Percentiles rank a stretch among this genome's conserved stretches.
Conservation (phyloP, 2,888 invertebrate genomes). For the Saturnia pavonia region DNA sequence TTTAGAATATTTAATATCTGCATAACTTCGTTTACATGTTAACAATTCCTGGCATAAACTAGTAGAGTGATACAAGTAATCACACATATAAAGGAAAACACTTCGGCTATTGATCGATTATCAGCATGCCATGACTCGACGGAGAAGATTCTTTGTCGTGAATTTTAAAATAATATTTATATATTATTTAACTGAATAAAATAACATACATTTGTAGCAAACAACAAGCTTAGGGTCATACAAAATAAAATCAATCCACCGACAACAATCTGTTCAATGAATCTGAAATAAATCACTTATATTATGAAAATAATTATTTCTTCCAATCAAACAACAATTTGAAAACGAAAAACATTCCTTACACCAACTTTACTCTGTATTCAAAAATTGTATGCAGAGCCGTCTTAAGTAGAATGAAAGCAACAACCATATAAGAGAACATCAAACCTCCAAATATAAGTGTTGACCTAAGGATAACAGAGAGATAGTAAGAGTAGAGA, state of each 20-base stretch:
- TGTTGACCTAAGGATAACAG: slow-evolving; percentile 48
- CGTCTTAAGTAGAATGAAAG: slow-evolving; percentile 60
- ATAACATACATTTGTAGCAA: slow-evolving; percentile 59
- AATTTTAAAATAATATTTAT: too few species aligned
- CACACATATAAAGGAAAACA: too few species aligned
- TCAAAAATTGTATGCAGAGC: slow-evolving; percentile 72
- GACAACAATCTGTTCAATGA: slow-evolving; percentile 62
- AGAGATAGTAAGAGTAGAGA: background rate
- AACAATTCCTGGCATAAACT: too few species aligned
- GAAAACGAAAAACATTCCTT: slow-evolving; percentile 38
- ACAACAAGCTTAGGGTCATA: slow-evolving; percentile 56
- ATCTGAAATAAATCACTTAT: slow-evolving; percentile 44
- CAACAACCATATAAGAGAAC: slow-evolving; percentile 61
- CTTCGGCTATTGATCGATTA: too few species aligned
- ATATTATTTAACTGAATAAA: background rate
- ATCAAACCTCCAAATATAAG: slow-evolving; percentile 61
- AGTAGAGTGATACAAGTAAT: too few species aligned
- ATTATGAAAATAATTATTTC: background rate
- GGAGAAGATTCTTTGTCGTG: too few species aligned
- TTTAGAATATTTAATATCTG: too few species aligned
- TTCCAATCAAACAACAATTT: background rate
- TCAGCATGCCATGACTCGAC: too few species aligned
- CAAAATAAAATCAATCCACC: slow-evolving; percentile 53
- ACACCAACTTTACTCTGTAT: slow-evolving; percentile 71
- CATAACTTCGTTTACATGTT: too few species aligned